phyloP scores from a whole-genome alignment of 37 sponge, comb jelly and placozoan genomes.

The Theonella swinhoei region DNA sequence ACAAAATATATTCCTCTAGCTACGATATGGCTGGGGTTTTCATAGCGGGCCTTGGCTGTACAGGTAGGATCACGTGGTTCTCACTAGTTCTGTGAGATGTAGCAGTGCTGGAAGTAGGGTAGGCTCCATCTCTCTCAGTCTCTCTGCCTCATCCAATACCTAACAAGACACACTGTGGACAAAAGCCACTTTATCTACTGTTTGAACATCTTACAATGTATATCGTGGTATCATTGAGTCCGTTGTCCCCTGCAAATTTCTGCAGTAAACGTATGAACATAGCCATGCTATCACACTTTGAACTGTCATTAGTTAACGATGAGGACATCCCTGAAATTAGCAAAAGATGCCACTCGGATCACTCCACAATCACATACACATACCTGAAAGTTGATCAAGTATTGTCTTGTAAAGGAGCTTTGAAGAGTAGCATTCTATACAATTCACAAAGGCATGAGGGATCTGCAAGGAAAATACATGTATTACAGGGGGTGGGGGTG shows the following conservation, averaged over 20 bases:
- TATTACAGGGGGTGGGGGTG: not conserved
- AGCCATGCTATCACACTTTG: slow-evolving; percentile 28
- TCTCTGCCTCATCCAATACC: slow-evolving; percentile 66
- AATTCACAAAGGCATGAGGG: slow-evolving; percentile 38
- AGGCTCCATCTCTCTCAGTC: slow-evolving; percentile 35
- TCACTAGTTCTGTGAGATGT: slow-evolving; percentile 41
- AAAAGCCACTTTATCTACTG: not conserved
- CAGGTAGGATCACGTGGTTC: not conserved
- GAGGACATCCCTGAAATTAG: too few relatives aligned
- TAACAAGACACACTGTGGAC: not conserved
- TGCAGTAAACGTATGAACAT: slow-evolving; percentile 1
- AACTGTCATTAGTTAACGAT: too few relatives aligned
- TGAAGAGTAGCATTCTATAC: slow-evolving; percentile 36
- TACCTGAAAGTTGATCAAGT: slow-evolving; percentile 48
- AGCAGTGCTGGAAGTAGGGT: slow-evolving; percentile 62
- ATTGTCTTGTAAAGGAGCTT: slow-evolving; percentile 22
- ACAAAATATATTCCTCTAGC: too few relatives aligned
- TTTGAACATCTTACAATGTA: slow-evolving; percentile 26
- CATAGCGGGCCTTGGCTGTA: not conserved
- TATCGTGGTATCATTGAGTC: too few relatives aligned
- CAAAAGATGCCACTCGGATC: too few relatives aligned
- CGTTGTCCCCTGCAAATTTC: not conserved
- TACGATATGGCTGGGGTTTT: too few relatives aligned
- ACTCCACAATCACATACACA: too few relatives aligned
- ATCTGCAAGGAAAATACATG: slow-evolving; percentile 26